phyloP scores from a whole-genome alignment of 2,888 invertebrate genomes.

The Sesamia inferens region DNA sequence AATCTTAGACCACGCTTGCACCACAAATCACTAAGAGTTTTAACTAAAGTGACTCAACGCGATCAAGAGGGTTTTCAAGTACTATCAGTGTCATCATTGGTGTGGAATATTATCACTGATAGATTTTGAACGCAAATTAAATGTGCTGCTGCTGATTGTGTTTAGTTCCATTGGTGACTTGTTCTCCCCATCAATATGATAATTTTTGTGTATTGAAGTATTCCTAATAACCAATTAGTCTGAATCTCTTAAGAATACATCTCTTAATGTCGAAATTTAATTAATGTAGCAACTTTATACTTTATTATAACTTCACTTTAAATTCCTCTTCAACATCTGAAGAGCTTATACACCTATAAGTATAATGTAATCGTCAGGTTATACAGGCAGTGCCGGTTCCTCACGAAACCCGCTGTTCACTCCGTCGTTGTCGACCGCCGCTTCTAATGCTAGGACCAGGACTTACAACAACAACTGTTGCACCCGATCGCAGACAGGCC shows the following conservation, averaged over 20 bases:
- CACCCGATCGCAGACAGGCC: slow-evolving; percentile 35
- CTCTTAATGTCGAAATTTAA: not conserved
- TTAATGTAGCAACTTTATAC: not conserved
- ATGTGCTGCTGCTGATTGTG: too few relatives aligned
- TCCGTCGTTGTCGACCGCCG: slow-evolving; percentile 29
- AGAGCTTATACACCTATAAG: not conserved
- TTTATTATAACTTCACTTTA: not conserved
- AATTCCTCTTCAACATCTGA: not conserved
- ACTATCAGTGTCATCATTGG: too few relatives aligned
- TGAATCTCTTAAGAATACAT: too few relatives aligned
- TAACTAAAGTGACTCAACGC: not conserved
- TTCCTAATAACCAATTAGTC: too few relatives aligned
- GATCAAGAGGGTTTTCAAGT: too few relatives aligned
- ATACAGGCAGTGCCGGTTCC: slow-evolving; percentile 10
- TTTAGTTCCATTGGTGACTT: too few relatives aligned
- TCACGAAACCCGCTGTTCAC: slow-evolving; percentile 48
- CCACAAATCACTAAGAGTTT: not conserved
- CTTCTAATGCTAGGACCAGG: slow-evolving; percentile 32
- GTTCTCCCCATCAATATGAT: not conserved
- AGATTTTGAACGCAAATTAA: too few relatives aligned
- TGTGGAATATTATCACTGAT: too few relatives aligned
- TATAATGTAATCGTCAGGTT: slow-evolving; percentile 12
- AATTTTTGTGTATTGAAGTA: not conserved
- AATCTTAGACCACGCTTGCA: not conserved
- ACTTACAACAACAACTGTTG: slow-evolving; percentile 21